phyloP scores from a whole-genome alignment of 2,113 vertebrate species.

The human (Homo sapiens) region GRCh38 chr12:923501-924000 shows the following conservation, averaged over 20 bases:
- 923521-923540: too few species aligned
- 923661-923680: not conserved
- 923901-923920: not conserved
- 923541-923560: too few species aligned
- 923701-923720: not conserved
- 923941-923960: not conserved
- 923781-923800: rapidly evolving
- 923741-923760: too few species aligned
- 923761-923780: not conserved
- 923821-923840: not conserved
- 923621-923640: rapidly evolving
- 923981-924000: rapidly evolving
- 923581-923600: too few species aligned
- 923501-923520: too few species aligned
- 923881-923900: not conserved
- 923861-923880: not conserved
- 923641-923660: not conserved
- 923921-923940: not conserved
- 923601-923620: not conserved
- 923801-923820: not conserved
- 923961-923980: not conserved
- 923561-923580: too few species aligned
- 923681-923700: not conserved
- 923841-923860: not conserved
- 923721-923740: not conserved